Percentiles rank a stretch among this genome's conserved stretches.
Evolutionary conservation across 2,888 invertebrate species (phyloP).

Genomic region (Germaria angustata): DNA sequence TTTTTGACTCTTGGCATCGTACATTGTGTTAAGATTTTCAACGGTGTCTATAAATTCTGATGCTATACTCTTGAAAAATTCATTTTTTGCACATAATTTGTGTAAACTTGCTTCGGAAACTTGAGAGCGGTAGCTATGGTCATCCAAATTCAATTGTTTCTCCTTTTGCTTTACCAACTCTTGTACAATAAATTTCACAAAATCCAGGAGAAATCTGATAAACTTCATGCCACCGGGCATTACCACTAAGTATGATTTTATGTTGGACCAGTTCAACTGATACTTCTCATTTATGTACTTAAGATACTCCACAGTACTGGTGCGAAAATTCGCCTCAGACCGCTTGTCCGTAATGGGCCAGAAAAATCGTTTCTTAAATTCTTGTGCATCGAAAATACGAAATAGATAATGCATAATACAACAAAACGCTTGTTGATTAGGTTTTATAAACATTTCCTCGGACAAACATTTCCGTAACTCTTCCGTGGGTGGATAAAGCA

Average conservation of each 20-base stretch:
- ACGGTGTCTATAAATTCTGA: constrained; percentile 73
- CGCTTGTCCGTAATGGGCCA: constrained; percentile 79
- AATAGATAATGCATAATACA: constrained; percentile 78
- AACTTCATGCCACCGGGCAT: constrained; percentile 80
- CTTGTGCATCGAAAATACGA: constrained; percentile 75
- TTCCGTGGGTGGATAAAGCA: constrained; percentile 74
- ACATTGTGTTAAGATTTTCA: constrained; percentile 66
- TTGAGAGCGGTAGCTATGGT: constrained; percentile 16
- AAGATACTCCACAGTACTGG: constrained; percentile 77
- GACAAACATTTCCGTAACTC: constrained; percentile 73
- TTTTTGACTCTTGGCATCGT: constrained; percentile 68
- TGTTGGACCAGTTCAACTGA: constrained; percentile 75
- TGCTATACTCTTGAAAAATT: constrained; percentile 73
- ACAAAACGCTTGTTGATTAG: constrained; percentile 78
- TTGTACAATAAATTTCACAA: constrained; percentile 75
- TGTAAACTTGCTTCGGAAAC: constrained; percentile 67
- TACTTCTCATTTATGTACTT: constrained; percentile 77
- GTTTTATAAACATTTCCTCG: constrained; percentile 79
- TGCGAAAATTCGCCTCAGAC: constrained; percentile 76
- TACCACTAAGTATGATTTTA: constrained; percentile 78
- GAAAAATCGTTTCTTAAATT: constrained; percentile 79
- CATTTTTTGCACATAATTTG: constrained; percentile 71
- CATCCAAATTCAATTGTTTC: constrained; percentile 69
- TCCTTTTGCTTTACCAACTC: constrained; percentile 76
- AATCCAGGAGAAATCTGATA: constrained; percentile 76